Evolutionary conservation across 2,888 invertebrate genomes (phyloP).

Genomic region (Tipula confusa): DNA sequence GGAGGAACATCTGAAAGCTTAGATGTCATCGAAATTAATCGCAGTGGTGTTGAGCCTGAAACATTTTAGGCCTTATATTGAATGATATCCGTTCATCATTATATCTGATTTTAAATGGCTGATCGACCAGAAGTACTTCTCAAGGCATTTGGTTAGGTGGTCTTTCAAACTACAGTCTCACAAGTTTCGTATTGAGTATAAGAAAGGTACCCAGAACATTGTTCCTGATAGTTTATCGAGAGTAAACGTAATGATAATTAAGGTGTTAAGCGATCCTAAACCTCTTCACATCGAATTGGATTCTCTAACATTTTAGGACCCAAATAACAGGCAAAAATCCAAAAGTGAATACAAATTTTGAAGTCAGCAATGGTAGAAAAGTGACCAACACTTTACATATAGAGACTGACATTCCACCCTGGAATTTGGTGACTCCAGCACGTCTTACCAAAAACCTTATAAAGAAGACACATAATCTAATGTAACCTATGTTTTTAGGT

Average conservation of each 20-base stretch:
- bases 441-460: too few species aligned
- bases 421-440: too few species aligned
- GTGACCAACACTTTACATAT: too few species aligned
- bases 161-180: not conserved
- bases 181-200: not conserved
- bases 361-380: too few species aligned
- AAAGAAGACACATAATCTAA: too few species aligned
- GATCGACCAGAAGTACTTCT: not conserved
- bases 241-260: not conserved
- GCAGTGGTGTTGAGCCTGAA: too few species aligned
- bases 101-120: not conserved
- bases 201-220: not conserved
- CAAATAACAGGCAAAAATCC: not conserved
- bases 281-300: not conserved
- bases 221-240: not conserved
- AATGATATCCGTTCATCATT: not conserved
- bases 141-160: not conserved
- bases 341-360: too few species aligned
- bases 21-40: too few species aligned
- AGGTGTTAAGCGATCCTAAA: not conserved
- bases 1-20: too few species aligned
- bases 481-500: too few species aligned
- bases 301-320: not conserved
- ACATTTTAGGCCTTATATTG: too few species aligned
- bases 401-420: too few species aligned